These are phyloP conservation scores for Plecturocebus donacophilus DNA, from an alignment of 2,113 vertebrate genomes.

Conservation along the genomic window DNA sequence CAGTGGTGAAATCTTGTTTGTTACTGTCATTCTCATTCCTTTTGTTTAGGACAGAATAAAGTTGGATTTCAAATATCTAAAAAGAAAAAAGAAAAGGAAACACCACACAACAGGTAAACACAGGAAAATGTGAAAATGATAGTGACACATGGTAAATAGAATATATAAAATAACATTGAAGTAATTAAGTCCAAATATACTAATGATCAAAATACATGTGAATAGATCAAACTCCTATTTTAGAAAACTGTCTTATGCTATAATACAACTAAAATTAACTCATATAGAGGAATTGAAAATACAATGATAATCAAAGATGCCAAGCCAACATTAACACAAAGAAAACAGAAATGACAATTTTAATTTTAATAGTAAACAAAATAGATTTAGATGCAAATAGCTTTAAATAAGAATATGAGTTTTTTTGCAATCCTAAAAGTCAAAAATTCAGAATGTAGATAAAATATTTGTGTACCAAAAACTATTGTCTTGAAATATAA, in stretches of 20 bases:
- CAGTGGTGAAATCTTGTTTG: no score
- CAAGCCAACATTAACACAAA: background rate
- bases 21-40: no score
- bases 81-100: background rate
- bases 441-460: background rate
- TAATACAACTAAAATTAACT: background rate
- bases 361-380: background rate
- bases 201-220: background rate
- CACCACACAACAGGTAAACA: background rate
- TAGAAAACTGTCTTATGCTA: background rate
- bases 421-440: background rate
- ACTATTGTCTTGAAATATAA: background rate
- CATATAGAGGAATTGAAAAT: background rate
- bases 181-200: background rate
- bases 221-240: background rate
- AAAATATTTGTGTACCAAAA: background rate
- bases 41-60: no score
- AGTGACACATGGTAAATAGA: background rate
- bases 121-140: background rate
- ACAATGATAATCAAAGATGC: background rate
- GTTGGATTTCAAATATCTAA: no score
- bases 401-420: background rate
- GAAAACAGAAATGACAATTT: background rate
- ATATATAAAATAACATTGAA: background rate
- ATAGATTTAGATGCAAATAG: background rate